Evolutionary conservation across 2,113 vertebrate species (phyloP).

Genomic region (Monarcha castaneiventris): DNA sequence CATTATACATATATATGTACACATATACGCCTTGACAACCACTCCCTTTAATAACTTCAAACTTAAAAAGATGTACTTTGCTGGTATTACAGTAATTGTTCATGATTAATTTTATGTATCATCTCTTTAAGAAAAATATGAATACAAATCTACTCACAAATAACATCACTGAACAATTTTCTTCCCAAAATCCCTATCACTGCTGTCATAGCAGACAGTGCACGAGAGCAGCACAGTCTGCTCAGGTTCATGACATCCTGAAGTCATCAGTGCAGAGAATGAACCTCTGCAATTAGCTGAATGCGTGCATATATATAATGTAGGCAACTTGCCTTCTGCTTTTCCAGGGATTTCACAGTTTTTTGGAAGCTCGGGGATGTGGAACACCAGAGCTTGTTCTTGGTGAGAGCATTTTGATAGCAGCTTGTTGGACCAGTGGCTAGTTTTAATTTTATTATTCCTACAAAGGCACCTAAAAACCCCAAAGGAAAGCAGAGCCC

Average conservation of each 20-base stretch:
- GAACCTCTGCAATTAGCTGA: not conserved
- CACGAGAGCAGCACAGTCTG: not conserved
- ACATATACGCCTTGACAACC: not conserved
- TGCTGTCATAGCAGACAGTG: not conserved
- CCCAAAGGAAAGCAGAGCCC: not conserved
- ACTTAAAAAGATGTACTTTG: not conserved
- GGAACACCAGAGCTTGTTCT: not conserved
- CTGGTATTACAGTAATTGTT: not conserved
- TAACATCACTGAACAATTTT: not conserved
- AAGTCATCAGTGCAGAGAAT: not conserved
- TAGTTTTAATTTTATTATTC: not conserved
- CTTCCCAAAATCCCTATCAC: not conserved
- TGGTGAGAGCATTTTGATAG: not conserved
- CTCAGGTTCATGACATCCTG: not conserved
- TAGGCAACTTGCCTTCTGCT: accelerated
- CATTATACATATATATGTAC: not conserved
- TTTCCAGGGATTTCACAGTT: not conserved
- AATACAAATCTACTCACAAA: not conserved
- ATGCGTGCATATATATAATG: accelerated
- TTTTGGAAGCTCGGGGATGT: not conserved
- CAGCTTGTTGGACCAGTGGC: not conserved
- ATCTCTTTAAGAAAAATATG: not conserved
- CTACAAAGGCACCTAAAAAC: not conserved
- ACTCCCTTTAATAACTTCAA: not conserved
- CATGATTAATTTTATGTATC: not conserved